Conservation (phyloP, 2,888 invertebrate genomes). For the Torymus aiolomorphi region DNA sequence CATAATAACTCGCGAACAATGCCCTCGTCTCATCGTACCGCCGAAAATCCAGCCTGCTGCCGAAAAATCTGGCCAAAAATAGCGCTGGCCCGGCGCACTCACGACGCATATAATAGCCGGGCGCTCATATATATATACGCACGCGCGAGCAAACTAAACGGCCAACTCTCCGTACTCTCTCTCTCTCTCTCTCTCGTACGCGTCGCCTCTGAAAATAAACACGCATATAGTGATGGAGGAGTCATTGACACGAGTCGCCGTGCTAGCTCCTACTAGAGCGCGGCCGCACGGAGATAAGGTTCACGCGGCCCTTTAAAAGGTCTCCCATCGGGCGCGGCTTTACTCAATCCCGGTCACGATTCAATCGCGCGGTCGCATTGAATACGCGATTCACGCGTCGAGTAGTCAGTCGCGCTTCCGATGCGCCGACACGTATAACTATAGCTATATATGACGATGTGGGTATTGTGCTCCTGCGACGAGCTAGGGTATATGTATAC, state of each 20-base stretch:
- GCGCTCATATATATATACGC: neutral
- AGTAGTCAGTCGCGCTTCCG: too few relatives aligned
- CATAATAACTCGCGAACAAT: too few relatives aligned
- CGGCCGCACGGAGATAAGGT: neutral
- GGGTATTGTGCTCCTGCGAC: too few relatives aligned
- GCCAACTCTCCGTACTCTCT: too few relatives aligned
- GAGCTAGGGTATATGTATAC: too few relatives aligned
- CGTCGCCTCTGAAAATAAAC: conserved; percentile 34
- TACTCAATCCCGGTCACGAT: conserved; percentile 3
- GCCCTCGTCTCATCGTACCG: too few relatives aligned
- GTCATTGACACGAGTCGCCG: conserved; percentile 33
- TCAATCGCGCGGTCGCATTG: neutral
- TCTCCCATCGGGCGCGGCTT: conserved; percentile 13
- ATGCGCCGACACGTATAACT: too few relatives aligned
- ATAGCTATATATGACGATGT: too few relatives aligned
- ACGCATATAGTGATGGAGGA: conserved; percentile 24
- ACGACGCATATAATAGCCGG: too few relatives aligned
- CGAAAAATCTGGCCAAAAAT: neutral
- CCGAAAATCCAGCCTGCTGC: too few relatives aligned
- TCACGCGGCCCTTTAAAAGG: neutral
- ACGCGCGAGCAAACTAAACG: neutral
- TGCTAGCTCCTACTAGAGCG: neutral
- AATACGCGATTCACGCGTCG: too few relatives aligned
- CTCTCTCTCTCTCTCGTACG: too few relatives aligned
- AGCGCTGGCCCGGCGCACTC: neutral